phyloP scores from a whole-genome alignment of 2,113 vertebrate species.

The Elaphurus davidianus region DNA sequence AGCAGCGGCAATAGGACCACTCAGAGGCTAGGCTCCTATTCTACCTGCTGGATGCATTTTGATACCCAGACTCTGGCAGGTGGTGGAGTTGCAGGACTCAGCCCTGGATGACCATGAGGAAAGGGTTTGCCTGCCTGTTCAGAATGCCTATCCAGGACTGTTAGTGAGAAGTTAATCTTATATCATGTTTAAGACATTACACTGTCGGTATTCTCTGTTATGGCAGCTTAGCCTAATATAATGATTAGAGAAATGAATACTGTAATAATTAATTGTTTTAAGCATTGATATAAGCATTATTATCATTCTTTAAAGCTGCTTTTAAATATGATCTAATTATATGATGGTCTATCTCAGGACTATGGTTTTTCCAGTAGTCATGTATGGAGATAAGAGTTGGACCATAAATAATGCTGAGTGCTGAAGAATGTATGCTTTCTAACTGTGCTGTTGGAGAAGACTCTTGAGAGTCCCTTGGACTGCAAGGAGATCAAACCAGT shows the following conservation, averaged over 20 bases:
- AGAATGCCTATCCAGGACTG: neutral
- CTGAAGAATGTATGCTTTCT: neutral
- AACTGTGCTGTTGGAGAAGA: neutral
- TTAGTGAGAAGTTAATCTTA: neutral
- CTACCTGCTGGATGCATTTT: neutral
- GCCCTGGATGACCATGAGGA: neutral
- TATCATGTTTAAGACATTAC: neutral
- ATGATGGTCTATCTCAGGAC: neutral
- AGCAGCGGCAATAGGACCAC: neutral
- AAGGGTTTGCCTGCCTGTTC: neutral
- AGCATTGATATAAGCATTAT: neutral
- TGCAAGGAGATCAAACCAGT: neutral
- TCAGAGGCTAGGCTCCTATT: neutral
- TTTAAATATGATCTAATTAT: neutral
- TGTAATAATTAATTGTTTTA: neutral
- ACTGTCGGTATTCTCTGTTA: neutral
- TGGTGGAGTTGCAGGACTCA: rapidly evolving
- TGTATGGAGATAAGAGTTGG: neutral
- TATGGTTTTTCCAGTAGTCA: neutral
- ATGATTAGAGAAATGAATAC: neutral
- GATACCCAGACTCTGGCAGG: neutral
- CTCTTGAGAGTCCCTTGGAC: neutral
- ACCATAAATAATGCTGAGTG: neutral
- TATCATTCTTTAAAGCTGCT: neutral
- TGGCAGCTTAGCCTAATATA: neutral